Percentiles rank a stretch among this genome's conserved stretches.
These are phyloP conservation scores for Penaeus indicus DNA, from an alignment of 1,140 invertebrate species.

Conservation along the genomic window DNA sequence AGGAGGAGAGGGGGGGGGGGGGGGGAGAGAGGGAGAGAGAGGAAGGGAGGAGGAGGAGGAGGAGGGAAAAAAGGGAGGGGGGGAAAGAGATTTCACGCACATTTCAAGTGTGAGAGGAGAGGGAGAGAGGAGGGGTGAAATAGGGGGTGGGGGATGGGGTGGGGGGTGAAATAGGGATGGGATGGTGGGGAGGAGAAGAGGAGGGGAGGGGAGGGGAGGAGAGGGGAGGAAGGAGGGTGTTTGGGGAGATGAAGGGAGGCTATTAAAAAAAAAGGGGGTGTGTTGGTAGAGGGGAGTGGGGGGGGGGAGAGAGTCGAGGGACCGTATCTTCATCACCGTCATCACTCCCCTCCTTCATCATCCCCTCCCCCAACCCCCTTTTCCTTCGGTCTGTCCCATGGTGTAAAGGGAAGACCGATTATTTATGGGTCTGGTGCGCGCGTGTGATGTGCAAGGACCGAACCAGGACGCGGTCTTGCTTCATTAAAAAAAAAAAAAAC, in stretches of 20 bases:
- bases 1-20: background rate
- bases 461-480: too few relatives aligned
- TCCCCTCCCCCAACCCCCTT: too few relatives aligned
- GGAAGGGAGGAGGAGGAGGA: constrained; percentile 24
- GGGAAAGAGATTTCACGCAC: background rate
- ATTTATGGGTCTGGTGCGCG: background rate
- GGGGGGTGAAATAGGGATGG: background rate
- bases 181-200: background rate
- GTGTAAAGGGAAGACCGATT: too few relatives aligned
- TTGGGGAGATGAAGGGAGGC: background rate
- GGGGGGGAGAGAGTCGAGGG: too few relatives aligned
- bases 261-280: background rate
- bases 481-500: too few relatives aligned
- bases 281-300: too few relatives aligned
- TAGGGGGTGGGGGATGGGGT: background rate
- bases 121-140: background rate
- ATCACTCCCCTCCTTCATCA: too few relatives aligned
- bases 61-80: background rate
- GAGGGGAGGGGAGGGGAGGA: background rate
- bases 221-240: background rate
- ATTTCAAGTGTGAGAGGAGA: too few relatives aligned
- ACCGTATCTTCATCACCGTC: too few relatives aligned
- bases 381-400: too few relatives aligned
- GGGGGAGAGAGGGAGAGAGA: background rate
- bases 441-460: background rate